These are phyloP conservation scores for Calidris pygmaea DNA, from an alignment of 2,113 vertebrate genomes.

Conservation along the genomic window DNA sequence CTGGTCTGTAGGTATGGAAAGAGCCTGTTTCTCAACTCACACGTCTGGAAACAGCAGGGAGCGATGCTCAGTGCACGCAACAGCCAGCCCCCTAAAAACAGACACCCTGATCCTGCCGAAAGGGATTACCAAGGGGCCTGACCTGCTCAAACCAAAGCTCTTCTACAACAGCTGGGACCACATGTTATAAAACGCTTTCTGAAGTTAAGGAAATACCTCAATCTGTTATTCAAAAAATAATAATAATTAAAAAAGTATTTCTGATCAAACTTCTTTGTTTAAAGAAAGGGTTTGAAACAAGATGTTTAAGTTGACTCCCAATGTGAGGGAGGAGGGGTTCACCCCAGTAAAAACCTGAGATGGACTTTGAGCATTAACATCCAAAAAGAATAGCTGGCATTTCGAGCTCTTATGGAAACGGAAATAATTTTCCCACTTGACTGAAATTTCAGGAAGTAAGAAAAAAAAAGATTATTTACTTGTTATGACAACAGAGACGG, in stretches of 20 bases:
- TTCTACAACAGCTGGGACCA: not conserved
- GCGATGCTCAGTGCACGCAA: not conserved
- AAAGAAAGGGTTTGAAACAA: not conserved
- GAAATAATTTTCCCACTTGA: not conserved
- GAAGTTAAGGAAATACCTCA: not conserved
- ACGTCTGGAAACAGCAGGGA: not conserved
- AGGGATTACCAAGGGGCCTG: not conserved
- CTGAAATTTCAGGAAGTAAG: not conserved
- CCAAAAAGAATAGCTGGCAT: not conserved
- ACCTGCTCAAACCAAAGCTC: not conserved
- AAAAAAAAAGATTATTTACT: not conserved
- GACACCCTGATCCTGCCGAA: not conserved
- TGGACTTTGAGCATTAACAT: not conserved
- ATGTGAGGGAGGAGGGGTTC: not conserved
- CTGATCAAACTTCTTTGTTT: not conserved
- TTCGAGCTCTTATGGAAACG: not conserved
- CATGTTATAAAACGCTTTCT: not conserved
- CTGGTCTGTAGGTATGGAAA: not conserved
- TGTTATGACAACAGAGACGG: slow-evolving; percentile 30
- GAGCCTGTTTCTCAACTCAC: not conserved
- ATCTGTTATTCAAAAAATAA: not conserved
- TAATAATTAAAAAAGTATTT: not conserved
- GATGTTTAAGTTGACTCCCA: not conserved
- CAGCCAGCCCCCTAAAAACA: not conserved
- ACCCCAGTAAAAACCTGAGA: not conserved